Conservation (phyloP, 2,888 invertebrate genomes). For the Hirtodrosophila confusa region DNA sequence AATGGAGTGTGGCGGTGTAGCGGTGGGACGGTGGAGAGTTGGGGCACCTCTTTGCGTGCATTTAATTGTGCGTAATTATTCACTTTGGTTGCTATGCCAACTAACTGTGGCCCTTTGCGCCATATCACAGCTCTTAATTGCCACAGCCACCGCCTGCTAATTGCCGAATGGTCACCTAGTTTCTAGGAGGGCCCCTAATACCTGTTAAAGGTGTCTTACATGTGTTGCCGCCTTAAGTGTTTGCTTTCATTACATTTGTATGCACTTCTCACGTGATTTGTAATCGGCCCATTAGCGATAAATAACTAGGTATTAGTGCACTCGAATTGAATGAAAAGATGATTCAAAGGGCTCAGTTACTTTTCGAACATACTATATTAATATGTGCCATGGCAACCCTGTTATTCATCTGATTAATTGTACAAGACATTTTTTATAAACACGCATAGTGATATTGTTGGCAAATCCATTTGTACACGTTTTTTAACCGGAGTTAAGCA, state of each 20-base stretch:
- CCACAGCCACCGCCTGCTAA: background rate
- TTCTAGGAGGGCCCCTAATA: background rate
- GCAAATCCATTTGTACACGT: no score
- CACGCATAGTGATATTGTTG: no score
- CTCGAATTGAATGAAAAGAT: conserved; percentile 11
- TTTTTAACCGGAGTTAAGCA: no score
- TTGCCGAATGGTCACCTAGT: conserved; percentile 9
- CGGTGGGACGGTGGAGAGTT: background rate
- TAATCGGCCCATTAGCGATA: conserved; percentile 50
- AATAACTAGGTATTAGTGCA: conserved; percentile 18
- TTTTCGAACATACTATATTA: background rate
- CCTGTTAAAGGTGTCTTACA: conserved; percentile 51
- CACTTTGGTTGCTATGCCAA: conserved; percentile 61
- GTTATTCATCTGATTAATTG: no score
- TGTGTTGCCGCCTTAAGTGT: conserved; percentile 49
- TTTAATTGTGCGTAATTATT: conserved; percentile 74
- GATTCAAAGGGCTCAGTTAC: conserved; percentile 2
- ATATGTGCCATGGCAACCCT: no score
- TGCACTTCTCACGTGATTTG: conserved; percentile 53
- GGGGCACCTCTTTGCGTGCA: conserved; percentile 61
- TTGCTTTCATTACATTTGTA: conserved; percentile 35
- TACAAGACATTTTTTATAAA: no score
- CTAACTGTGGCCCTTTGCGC: conserved; percentile 21
- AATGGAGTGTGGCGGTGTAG: conserved; percentile 3
- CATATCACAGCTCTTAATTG: conserved; percentile 51